Evolutionary conservation across 1,140 invertebrate species (phyloP), one percentile per base, ranked within the genome.

Genomic region (Neotoxoptera formosana): DNA sequence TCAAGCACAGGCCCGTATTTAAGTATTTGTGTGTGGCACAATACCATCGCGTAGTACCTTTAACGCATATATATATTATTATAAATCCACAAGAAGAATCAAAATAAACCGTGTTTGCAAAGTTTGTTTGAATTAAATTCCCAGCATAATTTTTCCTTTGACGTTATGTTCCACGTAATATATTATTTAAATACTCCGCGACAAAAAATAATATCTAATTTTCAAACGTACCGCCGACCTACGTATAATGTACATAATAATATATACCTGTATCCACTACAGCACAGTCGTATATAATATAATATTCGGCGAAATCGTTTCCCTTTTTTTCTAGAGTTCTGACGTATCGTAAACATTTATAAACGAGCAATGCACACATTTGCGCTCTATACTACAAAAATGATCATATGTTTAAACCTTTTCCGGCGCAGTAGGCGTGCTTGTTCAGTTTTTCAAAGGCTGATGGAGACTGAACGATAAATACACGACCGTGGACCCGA

Each of bases 141-240:
- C 4, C 14, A 14, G 30, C 30, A 76, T 76, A 76, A 76, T 67
- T 67, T 67, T 67, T 67, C 60, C 60, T 76, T 76, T 76, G 60
- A 76, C 60, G 17, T n/a, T n/a, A 34, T 76, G 4, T 76, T 67
- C 60, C n/a, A 76, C 14, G n/a, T n/a, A 76, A n/a, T 76, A 76
- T 76, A 76, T 76, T 76, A 76, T n/a, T 76, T 76, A 20, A 76
- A 30, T 76, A 76, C 14, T n/a, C 3, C 17, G n/a, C n/a, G 60
- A 76, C n/a, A 76, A 76, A 76, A 76, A 76, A 76, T 76, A 17
- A 76, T 76, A 76, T 76, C 30, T n/a, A 76, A 76, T 76, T 76
- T n/a, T 76, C 30, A 76, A 76, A 17, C 60, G n/a, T n/a, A 17
- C 30, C 60, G 14, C n/a, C 60, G 6, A 34, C 60, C 4, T 76